Percentiles rank a stretch among this genome's conserved stretches.
Conservation (phyloP, 2,113 vertebrate genomes). For the Myanophis thanlyinensis region DNA sequence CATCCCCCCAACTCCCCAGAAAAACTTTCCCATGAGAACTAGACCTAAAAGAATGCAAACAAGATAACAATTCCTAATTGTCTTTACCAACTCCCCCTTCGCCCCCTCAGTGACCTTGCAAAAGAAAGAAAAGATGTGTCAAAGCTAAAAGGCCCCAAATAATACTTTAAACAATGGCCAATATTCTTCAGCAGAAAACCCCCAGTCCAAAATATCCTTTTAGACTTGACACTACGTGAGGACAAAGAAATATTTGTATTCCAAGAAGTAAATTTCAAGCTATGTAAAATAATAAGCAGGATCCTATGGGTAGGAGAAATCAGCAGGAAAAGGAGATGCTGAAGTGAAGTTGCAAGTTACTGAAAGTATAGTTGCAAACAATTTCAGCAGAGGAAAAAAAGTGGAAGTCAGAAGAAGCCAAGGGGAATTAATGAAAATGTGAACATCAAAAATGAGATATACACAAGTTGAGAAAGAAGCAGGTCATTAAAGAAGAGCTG, state of each 20-base stretch:
- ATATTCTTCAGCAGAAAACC: too few species aligned
- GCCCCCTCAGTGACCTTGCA: too few species aligned
- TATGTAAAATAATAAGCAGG: neutral
- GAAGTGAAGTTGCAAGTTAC: neutral
- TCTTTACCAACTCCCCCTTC: too few species aligned
- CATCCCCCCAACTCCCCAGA: too few species aligned
- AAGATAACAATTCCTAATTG: too few species aligned
- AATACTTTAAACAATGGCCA: too few species aligned
- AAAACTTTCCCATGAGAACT: too few species aligned
- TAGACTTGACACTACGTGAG: too few species aligned
- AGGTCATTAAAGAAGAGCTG: neutral
- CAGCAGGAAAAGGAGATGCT: neutral
- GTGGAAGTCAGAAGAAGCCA: neutral
- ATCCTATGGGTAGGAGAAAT: neutral
- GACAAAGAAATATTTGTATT: neutral
- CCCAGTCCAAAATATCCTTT: too few species aligned
- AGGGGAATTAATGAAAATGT: neutral
- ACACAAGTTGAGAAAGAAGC: neutral
- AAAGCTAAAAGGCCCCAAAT: too few species aligned
- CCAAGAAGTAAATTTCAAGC: neutral
- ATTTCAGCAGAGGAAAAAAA: neutral
- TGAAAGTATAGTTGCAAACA: neutral
- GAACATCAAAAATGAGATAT: neutral
- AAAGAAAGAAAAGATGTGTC: too few species aligned
- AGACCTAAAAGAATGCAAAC: too few species aligned